A percentile compares a stretch with the other conserved stretches of the same genome.
phyloP scores from a whole-genome alignment of 2,113 vertebrate genomes.

The Ciconia stormi region DNA sequence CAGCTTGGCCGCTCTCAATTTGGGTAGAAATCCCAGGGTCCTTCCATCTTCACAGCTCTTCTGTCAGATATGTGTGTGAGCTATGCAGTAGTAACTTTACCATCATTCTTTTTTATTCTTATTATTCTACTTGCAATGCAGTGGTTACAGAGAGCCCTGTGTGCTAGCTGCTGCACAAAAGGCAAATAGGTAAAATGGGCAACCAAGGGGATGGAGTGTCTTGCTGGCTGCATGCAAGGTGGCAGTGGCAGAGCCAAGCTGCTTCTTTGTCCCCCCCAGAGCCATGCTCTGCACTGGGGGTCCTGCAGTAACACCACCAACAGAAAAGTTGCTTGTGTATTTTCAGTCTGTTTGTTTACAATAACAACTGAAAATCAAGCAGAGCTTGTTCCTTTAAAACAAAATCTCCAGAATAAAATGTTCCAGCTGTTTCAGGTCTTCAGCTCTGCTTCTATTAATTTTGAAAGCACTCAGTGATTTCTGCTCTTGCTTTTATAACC shows the following conservation, averaged over 20 bases:
- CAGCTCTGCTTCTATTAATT: neutral
- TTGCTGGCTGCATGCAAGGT: neutral
- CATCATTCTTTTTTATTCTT: neutral
- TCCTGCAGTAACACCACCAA: neutral
- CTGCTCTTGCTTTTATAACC: neutral
- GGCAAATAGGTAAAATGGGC: neutral
- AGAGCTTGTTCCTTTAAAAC: neutral
- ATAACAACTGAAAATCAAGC: neutral
- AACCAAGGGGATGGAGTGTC: neutral
- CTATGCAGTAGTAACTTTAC: neutral
- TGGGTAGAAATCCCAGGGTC: neutral
- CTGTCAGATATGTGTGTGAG: neutral
- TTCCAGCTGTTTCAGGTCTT: conserved; percentile 8
- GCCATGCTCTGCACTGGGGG: rapidly evolving
- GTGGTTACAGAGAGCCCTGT: neutral
- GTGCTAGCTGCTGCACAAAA: neutral
- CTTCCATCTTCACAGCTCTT: neutral
- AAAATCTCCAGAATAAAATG: neutral
- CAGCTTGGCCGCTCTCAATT: neutral
- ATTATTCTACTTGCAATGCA: neutral
- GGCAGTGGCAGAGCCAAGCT: neutral
- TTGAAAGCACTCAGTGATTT: neutral
- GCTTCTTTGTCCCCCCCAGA: neutral
- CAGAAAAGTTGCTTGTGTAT: neutral
- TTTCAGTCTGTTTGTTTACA: neutral